Percentiles rank a stretch among this genome's conserved stretches.
phyloP scores from a whole-genome alignment of 2,888 invertebrate genomes.

The Callosobruchus maculatus region DNA sequence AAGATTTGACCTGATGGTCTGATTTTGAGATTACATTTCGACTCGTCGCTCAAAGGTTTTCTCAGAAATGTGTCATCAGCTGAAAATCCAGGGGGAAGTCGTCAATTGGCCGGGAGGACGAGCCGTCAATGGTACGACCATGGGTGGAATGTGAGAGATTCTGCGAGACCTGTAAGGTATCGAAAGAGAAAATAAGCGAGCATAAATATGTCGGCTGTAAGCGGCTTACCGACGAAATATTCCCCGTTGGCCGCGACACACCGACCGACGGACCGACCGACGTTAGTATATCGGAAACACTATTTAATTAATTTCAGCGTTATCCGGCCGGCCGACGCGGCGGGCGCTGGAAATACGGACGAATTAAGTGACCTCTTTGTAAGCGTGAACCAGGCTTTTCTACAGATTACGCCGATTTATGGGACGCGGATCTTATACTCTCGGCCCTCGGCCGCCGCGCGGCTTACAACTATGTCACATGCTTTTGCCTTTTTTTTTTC shows the following conservation, averaged over 20 bases:
- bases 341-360: background rate
- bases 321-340: background rate
- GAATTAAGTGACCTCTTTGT: background rate
- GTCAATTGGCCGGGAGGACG: too few relatives aligned
- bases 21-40: too few relatives aligned
- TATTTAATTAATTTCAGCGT: background rate
- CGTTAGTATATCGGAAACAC: background rate
- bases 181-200: slow-evolving; percentile 6
- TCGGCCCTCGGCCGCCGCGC: background rate
- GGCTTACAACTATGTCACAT: background rate
- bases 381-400: background rate
- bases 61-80: too few relatives aligned
- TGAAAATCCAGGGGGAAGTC: too few relatives aligned
- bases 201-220: slow-evolving; percentile 28
- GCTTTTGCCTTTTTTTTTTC: background rate
- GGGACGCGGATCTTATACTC: background rate
- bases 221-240: slow-evolving; percentile 27
- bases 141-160: background rate
- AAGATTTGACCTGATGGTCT: too few relatives aligned
- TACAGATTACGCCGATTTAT: background rate
- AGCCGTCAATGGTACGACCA: background rate
- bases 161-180: background rate
- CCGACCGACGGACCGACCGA: too few relatives aligned
- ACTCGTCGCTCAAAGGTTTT: too few relatives aligned
- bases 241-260: slow-evolving; percentile 8